Evolutionary conservation across 2,888 invertebrate genomes (phyloP), one percentile per base, ranked within the genome.

Genomic region (Anoplius nigerrimus): DNA sequence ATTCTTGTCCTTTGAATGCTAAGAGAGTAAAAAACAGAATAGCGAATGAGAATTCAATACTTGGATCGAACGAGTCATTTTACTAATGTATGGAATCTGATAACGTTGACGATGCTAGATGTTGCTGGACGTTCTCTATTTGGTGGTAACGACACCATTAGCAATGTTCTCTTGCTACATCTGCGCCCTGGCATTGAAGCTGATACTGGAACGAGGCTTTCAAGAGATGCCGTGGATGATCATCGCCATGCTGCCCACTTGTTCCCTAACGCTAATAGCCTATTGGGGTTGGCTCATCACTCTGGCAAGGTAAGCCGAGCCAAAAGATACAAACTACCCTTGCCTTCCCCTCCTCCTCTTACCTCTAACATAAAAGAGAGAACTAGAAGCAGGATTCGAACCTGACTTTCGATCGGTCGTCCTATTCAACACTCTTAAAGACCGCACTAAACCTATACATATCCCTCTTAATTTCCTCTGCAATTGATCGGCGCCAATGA

Each of bases 241-340:
- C 52, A 79, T 88, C 13, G 87, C 87, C 1, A 87, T 88, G 86
- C 69, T 88, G 5, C 88, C 88, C 4, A 88, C 88, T 8, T 88
- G 88, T 60, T 84, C 82, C 13, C 69, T 88, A 8, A 88, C 88
- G 8, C 72, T 88, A 18, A 80, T 87, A 16, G 88, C 88, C 27
- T 88, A 88, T 64, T 88, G 88, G 88, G 86, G 88, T 56, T 88
- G 88, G 88, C 75, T 88, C 16, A 79, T 88, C 53, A 87, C 88
- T 21, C 77, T 88, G 60, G 85, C 85, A 74, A 88, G 88, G 88
- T 88, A 79, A 66, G 11, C 6, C 4, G 34, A 34, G 11, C 34
- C 6, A 6, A 24, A 24, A 2, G 6, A 4, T 24, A 6, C 24
- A 2, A 2, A 24, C 24, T 6, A 24, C 24, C 24, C 24, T 2